Percentiles rank a stretch among this genome's conserved stretches.
These are phyloP conservation scores for Coracias cyanogaster DNA, from an alignment of 2,797 vertebrate genomes.

Conservation along the genomic window DNA sequence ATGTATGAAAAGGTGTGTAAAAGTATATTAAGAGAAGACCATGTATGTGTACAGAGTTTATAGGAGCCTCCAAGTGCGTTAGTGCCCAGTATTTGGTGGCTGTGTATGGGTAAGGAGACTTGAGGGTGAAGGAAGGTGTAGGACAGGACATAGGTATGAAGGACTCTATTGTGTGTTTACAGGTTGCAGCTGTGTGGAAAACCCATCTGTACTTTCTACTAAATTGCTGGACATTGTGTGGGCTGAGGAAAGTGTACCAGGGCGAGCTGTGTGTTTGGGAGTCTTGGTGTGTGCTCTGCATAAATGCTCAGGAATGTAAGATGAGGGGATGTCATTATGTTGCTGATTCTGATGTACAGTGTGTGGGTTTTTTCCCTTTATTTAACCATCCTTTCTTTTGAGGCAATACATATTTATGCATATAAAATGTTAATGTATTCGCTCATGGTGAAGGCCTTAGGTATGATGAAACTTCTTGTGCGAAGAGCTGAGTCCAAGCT, in stretches of 20 bases:
- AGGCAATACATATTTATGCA: background rate
- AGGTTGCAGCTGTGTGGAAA: background rate
- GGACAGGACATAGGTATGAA: background rate
- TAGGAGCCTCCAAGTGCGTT: background rate
- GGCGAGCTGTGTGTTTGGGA: background rate
- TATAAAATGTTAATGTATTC: background rate
- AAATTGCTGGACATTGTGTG: background rate
- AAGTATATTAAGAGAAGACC: background rate
- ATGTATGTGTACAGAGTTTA: fast-evolving
- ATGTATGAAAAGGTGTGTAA: background rate
- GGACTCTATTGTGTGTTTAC: background rate
- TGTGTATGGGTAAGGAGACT: background rate
- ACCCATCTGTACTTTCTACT: background rate
- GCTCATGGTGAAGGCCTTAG: background rate
- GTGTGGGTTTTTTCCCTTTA: background rate
- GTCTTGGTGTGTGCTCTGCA: background rate
- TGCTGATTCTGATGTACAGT: background rate
- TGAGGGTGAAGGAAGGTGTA: background rate
- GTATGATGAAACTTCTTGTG: background rate
- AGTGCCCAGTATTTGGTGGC: background rate
- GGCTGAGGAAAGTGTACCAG: background rate
- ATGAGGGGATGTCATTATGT: background rate
- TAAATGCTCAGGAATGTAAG: background rate
- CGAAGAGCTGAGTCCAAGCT: background rate
- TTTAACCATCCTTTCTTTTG: background rate